A percentile compares a stretch with the other conserved stretches of the same genome.
phyloP scores from a whole-genome alignment of 92 coral and sea anemone species.

The Zoanthus sansibaricus region DNA sequence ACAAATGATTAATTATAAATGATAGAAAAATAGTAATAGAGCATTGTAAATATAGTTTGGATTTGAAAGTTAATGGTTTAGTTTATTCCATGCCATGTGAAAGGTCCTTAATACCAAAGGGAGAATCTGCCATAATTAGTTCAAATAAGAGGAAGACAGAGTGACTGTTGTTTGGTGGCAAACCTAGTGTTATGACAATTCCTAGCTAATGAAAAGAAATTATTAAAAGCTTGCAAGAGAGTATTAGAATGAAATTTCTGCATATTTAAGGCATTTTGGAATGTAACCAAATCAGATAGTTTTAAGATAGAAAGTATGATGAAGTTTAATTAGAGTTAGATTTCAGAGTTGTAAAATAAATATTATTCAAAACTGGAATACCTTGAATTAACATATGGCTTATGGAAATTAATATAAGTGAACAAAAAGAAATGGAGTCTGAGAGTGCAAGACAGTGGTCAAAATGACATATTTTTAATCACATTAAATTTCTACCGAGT shows the following conservation, averaged over 20 bases:
- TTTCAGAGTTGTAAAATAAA: neutral
- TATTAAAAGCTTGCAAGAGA: conserved; percentile 15
- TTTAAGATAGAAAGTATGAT: neutral
- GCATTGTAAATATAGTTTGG: conserved; percentile 13
- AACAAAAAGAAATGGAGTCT: neutral
- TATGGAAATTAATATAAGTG: neutral
- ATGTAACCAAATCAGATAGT: conserved; percentile 18
- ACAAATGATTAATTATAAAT: conserved; percentile 20
- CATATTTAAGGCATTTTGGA: conserved; percentile 16
- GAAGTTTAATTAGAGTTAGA: conserved; percentile 1
- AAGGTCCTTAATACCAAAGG: conserved; percentile 23
- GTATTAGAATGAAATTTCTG: conserved; percentile 1
- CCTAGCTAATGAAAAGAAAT: conserved; percentile 23
- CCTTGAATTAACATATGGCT: neutral
- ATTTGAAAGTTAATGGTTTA: conserved; percentile 17
- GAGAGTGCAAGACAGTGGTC: conserved; percentile 1
- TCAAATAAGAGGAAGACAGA: conserved; percentile 22
- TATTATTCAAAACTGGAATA: neutral
- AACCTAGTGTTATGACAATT: conserved; percentile 23
- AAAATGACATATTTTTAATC: neutral
- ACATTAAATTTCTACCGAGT: neutral
- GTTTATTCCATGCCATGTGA: conserved; percentile 22
- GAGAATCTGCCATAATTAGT: conserved; percentile 24
- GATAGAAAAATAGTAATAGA: conserved; percentile 14
- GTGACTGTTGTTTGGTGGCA: conserved; percentile 26